Evolutionary conservation across 2,113 vertebrate species (phyloP).

Genomic region (Romanogobio albipinnatus): DNA sequence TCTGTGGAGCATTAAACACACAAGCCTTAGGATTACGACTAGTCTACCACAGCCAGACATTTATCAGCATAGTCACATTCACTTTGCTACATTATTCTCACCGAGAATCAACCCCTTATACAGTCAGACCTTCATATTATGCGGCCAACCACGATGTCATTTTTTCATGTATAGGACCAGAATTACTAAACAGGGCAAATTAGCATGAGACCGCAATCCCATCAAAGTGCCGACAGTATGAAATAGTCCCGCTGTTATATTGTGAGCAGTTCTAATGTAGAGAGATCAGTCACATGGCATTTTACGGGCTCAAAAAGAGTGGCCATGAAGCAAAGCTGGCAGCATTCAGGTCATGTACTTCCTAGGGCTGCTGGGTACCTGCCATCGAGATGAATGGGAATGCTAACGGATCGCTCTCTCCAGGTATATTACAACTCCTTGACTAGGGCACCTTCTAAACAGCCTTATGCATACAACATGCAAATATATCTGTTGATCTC

Average conservation of each 20-base stretch:
- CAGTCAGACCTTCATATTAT: too few species aligned
- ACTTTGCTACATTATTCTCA: neutral
- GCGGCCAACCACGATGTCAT: too few species aligned
- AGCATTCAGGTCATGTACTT: neutral
- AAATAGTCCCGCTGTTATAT: neutral
- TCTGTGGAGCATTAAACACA: slow-evolving; percentile 34
- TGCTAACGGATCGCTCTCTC: neutral
- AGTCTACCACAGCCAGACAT: neutral
- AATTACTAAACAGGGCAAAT: too few species aligned
- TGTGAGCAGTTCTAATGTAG: neutral
- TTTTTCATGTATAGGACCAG: too few species aligned
- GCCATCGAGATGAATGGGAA: neutral
- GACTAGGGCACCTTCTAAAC: neutral
- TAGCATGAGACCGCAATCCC: too few species aligned
- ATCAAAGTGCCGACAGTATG: too few species aligned
- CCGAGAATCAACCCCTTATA: neutral
- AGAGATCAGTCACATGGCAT: neutral
- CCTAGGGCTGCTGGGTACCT: neutral
- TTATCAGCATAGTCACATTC: neutral
- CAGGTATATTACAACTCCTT: neutral
- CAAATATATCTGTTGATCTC: neutral
- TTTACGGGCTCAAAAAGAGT: neutral
- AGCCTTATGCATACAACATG: neutral
- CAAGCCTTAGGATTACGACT: neutral
- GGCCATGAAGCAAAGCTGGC: neutral